Conservation (phyloP, 2,113 vertebrate species). For the Dicentrarchus labrax region DNA sequence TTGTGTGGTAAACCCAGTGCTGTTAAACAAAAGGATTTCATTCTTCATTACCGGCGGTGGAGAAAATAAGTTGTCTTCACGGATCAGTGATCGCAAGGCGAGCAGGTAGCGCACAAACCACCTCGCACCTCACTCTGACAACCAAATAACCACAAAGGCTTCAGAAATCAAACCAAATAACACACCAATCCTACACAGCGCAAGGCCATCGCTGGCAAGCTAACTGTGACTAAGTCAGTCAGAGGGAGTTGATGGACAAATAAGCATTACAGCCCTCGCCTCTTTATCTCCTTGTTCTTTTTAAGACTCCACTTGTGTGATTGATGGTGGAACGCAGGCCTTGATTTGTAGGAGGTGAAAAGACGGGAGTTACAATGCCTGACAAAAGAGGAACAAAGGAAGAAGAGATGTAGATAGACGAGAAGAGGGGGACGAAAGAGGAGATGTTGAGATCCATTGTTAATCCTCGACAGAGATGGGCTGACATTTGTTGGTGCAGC, state of each 20-base stretch:
- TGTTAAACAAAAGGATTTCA: constrained; percentile 68
- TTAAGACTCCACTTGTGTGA: constrained; percentile 52
- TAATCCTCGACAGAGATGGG: constrained; percentile 42
- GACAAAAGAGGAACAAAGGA: constrained; percentile 66
- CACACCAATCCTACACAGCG: constrained; percentile 8
- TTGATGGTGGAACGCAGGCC: constrained; percentile 74
- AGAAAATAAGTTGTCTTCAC: constrained; percentile 76
- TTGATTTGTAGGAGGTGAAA: constrained; percentile 71
- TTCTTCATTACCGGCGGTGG: constrained; percentile 74
- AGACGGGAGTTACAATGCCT: constrained; percentile 59
- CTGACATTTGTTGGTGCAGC: constrained; percentile 50
- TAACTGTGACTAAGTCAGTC: constrained; percentile 59
- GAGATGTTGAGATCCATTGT: constrained; percentile 65
- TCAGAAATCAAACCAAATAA: constrained; percentile 41
- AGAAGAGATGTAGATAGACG: constrained; percentile 45
- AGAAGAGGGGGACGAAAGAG: constrained; percentile 32
- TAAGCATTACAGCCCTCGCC: constrained; percentile 53
- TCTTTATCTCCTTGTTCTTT: constrained; percentile 62
- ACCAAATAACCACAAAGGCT: constrained; percentile 35
- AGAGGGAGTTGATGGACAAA: constrained; percentile 66
- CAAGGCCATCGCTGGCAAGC: constrained; percentile 8
- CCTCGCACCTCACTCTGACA: constrained; percentile 42
- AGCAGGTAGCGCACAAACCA: constrained; percentile 42
- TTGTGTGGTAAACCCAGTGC: constrained; percentile 37
- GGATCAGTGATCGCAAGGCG: constrained; percentile 47